phyloP scores from a whole-genome alignment of 2,113 vertebrate species.

The human (Homo sapiens) region DNA sequence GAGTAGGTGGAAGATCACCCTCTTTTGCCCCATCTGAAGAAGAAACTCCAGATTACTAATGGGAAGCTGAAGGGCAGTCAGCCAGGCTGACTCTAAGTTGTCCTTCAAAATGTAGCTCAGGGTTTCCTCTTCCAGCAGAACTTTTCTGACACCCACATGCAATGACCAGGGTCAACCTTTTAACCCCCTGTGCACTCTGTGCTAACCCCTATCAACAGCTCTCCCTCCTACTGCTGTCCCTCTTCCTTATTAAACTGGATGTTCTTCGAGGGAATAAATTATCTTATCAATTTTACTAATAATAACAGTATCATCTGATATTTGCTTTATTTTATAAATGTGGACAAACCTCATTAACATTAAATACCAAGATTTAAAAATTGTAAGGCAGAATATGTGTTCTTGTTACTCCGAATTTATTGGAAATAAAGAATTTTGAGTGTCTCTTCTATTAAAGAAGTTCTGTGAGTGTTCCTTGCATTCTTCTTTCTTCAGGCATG shows the following conservation, averaged over 20 bases:
- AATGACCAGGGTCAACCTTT: not conserved
- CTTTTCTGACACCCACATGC: not conserved
- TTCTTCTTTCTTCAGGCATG: not conserved
- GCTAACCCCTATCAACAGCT: not conserved
- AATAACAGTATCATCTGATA: not conserved
- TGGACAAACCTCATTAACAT: not conserved
- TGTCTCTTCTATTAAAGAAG: not conserved
- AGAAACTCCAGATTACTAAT: not conserved
- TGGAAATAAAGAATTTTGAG: not conserved
- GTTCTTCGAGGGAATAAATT: not conserved
- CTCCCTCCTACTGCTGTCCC: not conserved
- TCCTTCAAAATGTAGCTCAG: not conserved
- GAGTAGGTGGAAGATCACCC: not conserved
- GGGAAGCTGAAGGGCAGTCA: not conserved
- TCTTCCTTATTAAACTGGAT: not conserved
- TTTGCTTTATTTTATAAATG: not conserved
- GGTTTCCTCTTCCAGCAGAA: not conserved
- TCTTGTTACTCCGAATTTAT: not conserved
- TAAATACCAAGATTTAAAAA: not conserved
- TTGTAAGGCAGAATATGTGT: not conserved
- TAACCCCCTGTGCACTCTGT: not conserved
- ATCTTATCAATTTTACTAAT: not conserved
- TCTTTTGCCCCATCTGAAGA: not conserved
- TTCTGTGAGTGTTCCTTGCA: not conserved
- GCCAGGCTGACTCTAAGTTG: not conserved